Base-by-base conservation (phyloP, 2,797 vertebrate species). In the Gephyroberyx darwinii region DNA sequence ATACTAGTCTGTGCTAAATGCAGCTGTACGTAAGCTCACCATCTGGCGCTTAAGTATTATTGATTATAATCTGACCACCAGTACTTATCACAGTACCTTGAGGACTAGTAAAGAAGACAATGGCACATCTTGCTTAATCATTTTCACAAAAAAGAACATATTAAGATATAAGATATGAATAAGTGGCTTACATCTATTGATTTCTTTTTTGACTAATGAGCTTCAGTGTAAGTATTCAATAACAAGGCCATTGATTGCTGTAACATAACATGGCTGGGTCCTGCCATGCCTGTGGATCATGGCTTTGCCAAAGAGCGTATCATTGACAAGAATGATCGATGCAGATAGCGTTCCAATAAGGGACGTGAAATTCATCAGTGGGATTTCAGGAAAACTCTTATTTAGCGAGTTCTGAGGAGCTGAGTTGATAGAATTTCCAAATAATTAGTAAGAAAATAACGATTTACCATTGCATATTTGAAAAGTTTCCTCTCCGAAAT, bases 101-200 rank as follows among this genome's bases (percentile, higher is more conserved):
- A 79, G 71, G 63, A 77, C 19, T 4, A 74, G 71, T 37, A 55
- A 74, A 77, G 66, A 84, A 69, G 80, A 79, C 90, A 20, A 7
- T 71, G 81, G 69, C 75, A 69, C 86, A 86, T 92, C 91, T 80
- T 78, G 74, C 88, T 89, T 87, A 90, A 90, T 91, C 80, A 90
- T 83, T 66, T 80, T 84, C 76, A 86, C 81, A 74, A 84, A 91
- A 91, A 88, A 79, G 64, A 86, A 87, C 67, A 83, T 75, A 89
- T 91, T 81, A 85, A 84, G 85, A 89, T 84, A 89, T 69, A 84
- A 88, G 88, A 84, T 89, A 87, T 82, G 85, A 92, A 84, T 82
- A 85, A 81, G 71, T 88, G 84, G 61, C 82, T 74, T 64, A 16
- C 77, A 73, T 77, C 8, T 69, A 92, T 90, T 68, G 89, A 91